Conservation (phyloP, 1,140 invertebrate genomes). For the Amphibalanus amphitrite region DNA sequence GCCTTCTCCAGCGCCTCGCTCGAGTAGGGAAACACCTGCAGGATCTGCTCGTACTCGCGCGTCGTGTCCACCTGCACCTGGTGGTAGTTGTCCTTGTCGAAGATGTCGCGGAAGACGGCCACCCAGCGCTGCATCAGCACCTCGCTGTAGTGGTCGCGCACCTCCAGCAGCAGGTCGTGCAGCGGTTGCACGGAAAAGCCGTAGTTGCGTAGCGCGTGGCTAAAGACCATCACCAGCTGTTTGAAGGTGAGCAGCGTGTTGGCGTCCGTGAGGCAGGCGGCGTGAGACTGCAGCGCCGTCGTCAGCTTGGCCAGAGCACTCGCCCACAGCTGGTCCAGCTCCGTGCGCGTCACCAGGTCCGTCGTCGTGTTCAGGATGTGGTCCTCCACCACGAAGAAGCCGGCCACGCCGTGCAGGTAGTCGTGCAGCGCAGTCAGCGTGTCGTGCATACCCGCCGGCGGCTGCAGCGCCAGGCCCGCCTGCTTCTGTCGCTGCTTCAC, state of each 20-base stretch:
- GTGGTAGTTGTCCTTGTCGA: conserved; percentile 84
- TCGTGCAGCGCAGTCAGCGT: conserved; percentile 80
- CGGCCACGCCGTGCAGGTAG: conserved; percentile 68
- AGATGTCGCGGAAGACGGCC: conserved; percentile 77
- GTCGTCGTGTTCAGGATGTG: conserved; percentile 85
- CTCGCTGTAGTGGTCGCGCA: conserved; percentile 94
- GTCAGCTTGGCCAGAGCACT: conserved; percentile 60
- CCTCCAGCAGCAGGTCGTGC: conserved; percentile 77
- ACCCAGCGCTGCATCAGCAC: conserved; percentile 93
- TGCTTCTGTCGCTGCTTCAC: conserved; percentile 85
- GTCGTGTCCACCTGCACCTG: conserved; percentile 68
- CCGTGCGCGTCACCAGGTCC: conserved; percentile 73
- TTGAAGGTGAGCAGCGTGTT: conserved; percentile 87
- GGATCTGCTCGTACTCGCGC: conserved; percentile 55
- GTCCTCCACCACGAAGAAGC: conserved; percentile 97
- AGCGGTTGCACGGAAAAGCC: conserved; percentile 80
- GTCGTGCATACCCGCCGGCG: conserved; percentile 23
- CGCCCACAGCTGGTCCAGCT: conserved; percentile 87
- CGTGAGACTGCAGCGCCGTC: conserved; percentile 38
- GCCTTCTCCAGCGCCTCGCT: conserved; percentile 67
- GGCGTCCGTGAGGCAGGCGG: conserved; percentile 77
- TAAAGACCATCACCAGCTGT: conserved; percentile 76
- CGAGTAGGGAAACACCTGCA: conserved; percentile 69
- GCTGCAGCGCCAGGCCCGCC: conserved; percentile 74
- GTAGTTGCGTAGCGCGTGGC: conserved; percentile 74